These are phyloP conservation scores for Myanophis thanlyinensis DNA, from an alignment of 2,113 vertebrate species.

Conservation along the genomic window DNA sequence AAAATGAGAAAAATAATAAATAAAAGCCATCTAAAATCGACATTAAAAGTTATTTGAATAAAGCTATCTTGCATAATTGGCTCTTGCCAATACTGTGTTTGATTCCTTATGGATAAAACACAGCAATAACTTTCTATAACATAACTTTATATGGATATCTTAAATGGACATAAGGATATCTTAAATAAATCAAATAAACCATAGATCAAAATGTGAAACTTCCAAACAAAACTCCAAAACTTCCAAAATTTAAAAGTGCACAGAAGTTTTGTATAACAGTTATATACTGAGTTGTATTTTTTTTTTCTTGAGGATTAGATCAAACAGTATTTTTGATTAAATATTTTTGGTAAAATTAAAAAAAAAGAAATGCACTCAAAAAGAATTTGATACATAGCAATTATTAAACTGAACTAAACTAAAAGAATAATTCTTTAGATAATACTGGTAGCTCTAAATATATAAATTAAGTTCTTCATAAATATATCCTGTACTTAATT, in stretches of 20 bases:
- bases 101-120: background rate
- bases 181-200: too few species aligned
- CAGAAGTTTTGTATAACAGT: background rate
- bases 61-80: background rate
- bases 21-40: background rate
- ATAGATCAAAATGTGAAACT: background rate
- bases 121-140: background rate
- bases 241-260: background rate
- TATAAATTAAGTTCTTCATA: background rate
- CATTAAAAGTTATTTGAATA: background rate
- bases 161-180: too few species aligned
- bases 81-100: background rate
- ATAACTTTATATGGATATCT: too few species aligned
- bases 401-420: background rate
- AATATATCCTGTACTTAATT: background rate
- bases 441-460: too few species aligned
- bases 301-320: background rate
- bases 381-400: background rate
- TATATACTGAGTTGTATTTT: background rate
- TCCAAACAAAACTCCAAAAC: too few species aligned
- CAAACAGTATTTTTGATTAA: background rate
- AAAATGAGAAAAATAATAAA: background rate
- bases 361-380: background rate
- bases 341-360: background rate
- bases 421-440: background rate